Base-by-base conservation (phyloP, 1,140 invertebrate genomes). In the Oedothorax gibbosus region DNA sequence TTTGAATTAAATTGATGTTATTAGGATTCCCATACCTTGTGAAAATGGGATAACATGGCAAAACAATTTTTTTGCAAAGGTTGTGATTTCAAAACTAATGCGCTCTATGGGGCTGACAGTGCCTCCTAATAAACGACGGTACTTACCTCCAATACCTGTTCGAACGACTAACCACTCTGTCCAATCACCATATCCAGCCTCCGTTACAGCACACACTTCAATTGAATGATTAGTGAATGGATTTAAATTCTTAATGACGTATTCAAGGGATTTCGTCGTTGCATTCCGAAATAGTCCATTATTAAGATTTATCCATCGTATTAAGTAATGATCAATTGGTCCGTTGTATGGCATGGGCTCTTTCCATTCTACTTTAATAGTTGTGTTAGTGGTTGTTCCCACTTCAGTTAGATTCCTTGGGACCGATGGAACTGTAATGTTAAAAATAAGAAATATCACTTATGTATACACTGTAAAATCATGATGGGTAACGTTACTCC, bases 201-300 rank as follows among this genome's bases (percentile, higher is more conserved):
- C 81, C 9, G 92, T 92, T 75, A 89, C 91, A 7, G 91, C 91
- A 82, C 91, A 90, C 7, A 92, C 88, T 54, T 91, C 88, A n/a
- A 92, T 87, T 0, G 87, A 86, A 86, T 92, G 92, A 69, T 90
- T 88, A 7, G 91, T 91, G 76, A 82, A 91, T 2, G 79, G 79
- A n/a, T 21, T 18, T 18, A 82, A 20, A 15, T 18, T 5, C 1
- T 21, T 21, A 11, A 82, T 62, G 56, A 51, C n/a, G 15, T 51
- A 53, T 9, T 0, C 12, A 51, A 49, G n/a, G 2, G 11, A n/a
- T 8, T 64, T 69, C 1, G 68, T 73, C 8, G 12, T 60, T 10
- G 2, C 0, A 50, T 68, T 60, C 7, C 14, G 21, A 35, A 5
- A 35, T 1, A 35, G 35, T 35, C 35, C 35, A 35, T 35, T 35